phyloP scores from a whole-genome alignment of 2,113 vertebrate species.

The Cromileptes altivelis region DNA sequence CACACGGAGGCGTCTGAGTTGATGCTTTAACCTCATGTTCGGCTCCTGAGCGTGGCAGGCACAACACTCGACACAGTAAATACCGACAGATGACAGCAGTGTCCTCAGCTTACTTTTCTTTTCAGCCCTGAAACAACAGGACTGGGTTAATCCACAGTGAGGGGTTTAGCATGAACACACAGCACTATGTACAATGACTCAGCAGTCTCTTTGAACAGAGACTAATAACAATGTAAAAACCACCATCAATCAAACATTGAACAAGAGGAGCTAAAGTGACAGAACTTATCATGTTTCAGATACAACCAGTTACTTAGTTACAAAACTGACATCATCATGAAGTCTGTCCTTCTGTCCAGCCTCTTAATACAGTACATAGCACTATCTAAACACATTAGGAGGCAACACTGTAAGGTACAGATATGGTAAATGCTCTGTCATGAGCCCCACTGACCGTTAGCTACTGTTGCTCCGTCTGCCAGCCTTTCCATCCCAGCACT shows the following conservation, averaged over 20 bases:
- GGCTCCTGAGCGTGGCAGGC: conserved; percentile 1
- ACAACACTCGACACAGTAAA: background rate
- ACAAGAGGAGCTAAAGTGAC: conserved; percentile 15
- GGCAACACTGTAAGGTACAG: conserved; percentile 24
- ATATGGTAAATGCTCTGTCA: conserved; percentile 16
- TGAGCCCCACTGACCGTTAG: too few species aligned
- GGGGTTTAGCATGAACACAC: conserved; percentile 8
- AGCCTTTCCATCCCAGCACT: background rate
- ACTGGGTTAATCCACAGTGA: conserved; percentile 6
- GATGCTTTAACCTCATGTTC: conserved; percentile 1
- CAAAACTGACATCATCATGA: background rate
- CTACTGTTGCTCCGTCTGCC: background rate
- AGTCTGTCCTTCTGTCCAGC: conserved; percentile 10
- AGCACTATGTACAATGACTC: conserved; percentile 13
- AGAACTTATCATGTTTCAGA: conserved; percentile 13
- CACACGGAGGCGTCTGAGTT: background rate
- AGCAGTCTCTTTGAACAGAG: conserved; percentile 66
- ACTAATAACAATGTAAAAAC: conserved; percentile 19
- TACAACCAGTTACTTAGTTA: conserved; percentile 26
- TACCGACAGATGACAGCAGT: conserved; percentile 13
- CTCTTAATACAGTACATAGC: conserved; percentile 13
- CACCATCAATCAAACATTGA: conserved; percentile 32
- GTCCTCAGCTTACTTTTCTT: background rate
- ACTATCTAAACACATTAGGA: conserved; percentile 32
- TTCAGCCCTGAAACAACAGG: background rate